Conservation (phyloP, 1,140 invertebrate species). For the Hyposmocoma kahamanoa region DNA sequence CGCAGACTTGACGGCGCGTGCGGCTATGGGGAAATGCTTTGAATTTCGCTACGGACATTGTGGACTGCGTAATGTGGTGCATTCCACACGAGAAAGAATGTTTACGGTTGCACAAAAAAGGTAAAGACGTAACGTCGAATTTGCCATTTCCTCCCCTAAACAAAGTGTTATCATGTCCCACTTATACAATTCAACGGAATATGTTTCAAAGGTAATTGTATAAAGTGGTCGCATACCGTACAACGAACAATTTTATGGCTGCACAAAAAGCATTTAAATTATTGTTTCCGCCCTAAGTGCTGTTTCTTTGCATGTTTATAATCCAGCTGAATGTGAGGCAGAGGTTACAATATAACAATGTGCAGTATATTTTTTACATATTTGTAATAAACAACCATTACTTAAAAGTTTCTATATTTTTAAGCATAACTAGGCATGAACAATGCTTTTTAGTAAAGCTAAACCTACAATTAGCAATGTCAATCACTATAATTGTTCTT, state of each 20-base stretch:
- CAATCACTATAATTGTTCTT: neutral
- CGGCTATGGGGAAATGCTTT: slow-evolving; percentile 10
- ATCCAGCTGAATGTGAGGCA: no score
- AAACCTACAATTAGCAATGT: neutral
- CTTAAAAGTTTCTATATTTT: no score
- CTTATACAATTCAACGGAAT: neutral
- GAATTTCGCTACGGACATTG: slow-evolving; percentile 7
- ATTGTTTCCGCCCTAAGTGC: no score
- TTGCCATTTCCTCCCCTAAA: neutral
- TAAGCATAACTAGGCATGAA: no score
- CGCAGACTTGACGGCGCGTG: slow-evolving; percentile 1
- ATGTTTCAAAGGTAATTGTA: neutral
- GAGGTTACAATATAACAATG: no score
- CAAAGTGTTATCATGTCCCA: neutral
- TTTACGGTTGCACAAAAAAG: neutral
- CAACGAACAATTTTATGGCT: no score
- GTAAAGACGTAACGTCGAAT: neutral
- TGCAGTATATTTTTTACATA: no score
- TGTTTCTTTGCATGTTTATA: no score
- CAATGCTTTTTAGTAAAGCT: neutral
- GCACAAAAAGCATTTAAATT: no score
- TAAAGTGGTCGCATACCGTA: no score
- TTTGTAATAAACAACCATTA: no score
- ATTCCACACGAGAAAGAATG: neutral
- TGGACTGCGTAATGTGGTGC: no score